Percentiles rank a stretch among this genome's conserved stretches.
Evolutionary conservation across 2,797 vertebrate genomes (phyloP).

Genomic region (Xerus rutilus): DNA sequence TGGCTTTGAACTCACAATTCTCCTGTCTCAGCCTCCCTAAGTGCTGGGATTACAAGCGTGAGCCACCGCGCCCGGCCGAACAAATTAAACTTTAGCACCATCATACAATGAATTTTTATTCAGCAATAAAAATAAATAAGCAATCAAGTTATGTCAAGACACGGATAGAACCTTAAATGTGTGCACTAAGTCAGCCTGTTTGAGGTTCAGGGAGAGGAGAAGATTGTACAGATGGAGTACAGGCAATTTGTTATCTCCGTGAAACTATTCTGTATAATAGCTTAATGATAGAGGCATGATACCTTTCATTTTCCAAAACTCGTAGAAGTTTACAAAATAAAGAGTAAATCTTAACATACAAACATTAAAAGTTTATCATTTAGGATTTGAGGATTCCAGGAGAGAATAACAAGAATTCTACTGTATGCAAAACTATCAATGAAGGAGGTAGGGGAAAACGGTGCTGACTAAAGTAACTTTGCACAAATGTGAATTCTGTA

Average conservation of each 20-base stretch:
- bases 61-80: no score
- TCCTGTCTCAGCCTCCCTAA: no score
- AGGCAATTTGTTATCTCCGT: background rate
- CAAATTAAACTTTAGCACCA: background rate
- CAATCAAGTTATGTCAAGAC: background rate
- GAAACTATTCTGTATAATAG: background rate
- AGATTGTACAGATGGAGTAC: background rate
- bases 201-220: background rate
- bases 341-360: background rate
- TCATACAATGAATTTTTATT: background rate
- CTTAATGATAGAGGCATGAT: background rate
- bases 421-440: background rate
- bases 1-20: no score
- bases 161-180: background rate
- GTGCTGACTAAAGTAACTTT: background rate
- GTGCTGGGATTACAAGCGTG: no score
- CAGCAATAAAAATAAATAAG: background rate
- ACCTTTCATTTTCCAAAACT: background rate
- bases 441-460: accelerated
- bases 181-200: background rate
- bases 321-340: background rate
- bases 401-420: background rate
- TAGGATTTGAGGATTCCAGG: background rate
- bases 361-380: background rate
- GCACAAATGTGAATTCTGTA: background rate